Evolutionary conservation across 2,797 vertebrate genomes (phyloP).

Genomic region (Sternarchorhynchus goeldii): DNA sequence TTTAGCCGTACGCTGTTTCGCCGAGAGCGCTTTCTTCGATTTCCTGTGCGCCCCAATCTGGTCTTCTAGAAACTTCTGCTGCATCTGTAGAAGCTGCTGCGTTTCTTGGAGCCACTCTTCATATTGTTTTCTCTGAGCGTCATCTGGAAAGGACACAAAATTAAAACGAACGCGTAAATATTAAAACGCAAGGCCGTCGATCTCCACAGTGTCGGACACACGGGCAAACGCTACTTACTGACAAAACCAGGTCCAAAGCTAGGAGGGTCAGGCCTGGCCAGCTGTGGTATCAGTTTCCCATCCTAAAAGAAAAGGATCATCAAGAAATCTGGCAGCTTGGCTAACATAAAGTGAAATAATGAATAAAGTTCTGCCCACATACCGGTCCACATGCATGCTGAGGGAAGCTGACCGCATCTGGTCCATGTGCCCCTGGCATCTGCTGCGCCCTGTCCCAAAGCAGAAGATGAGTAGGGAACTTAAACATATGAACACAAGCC

Average conservation of each 20-base stretch:
- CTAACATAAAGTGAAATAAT: not conserved
- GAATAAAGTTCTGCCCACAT: constrained; percentile 43
- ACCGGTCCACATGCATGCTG: constrained; percentile 78
- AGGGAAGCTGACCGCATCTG: constrained; percentile 64
- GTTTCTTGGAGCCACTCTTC: constrained; percentile 97
- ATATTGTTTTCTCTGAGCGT: constrained; percentile 88
- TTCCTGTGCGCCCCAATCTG: constrained; percentile 93
- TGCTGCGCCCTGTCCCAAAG: constrained; percentile 66
- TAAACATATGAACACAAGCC: not conserved
- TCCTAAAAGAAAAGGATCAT: constrained; percentile 76
- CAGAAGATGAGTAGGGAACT: not conserved
- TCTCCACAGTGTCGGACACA: not conserved
- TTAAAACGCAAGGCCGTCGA: not conserved
- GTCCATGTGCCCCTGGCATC: constrained; percentile 53
- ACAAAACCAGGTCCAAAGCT: constrained; percentile 88
- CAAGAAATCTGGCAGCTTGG: not conserved
- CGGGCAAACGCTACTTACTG: constrained; percentile 82
- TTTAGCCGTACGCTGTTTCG: constrained; percentile 94
- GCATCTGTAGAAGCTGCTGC: constrained; percentile 95
- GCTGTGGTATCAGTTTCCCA: constrained; percentile 81
- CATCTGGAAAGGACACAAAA: constrained; percentile 70
- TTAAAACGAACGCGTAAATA: constrained; percentile 3
- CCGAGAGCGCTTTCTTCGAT: constrained; percentile 95
- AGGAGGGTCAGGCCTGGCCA: constrained; percentile 88
- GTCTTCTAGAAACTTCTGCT: constrained; percentile 95